Evolutionary conservation across 2,888 invertebrate genomes (phyloP).

Genomic region (Lysandra bellargus): DNA sequence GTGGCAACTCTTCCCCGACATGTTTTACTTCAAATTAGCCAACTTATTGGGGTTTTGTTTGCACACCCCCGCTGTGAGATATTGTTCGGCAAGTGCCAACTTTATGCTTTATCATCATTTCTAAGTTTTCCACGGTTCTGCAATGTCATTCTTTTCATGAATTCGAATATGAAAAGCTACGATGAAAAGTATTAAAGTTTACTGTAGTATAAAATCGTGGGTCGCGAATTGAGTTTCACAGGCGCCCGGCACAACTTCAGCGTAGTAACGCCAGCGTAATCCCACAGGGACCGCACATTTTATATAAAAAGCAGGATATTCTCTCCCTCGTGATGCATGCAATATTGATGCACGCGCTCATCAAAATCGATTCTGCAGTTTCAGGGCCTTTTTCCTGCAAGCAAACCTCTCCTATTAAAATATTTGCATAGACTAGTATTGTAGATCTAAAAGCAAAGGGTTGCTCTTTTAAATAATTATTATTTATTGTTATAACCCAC

Average conservation of each 20-base stretch:
- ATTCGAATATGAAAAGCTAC: background rate
- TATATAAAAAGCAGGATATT: no score
- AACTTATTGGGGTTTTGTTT: constrained; percentile 32
- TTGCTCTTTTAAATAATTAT: no score
- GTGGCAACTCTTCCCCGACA: constrained; percentile 31
- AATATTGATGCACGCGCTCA: no score
- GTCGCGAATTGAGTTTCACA: background rate
- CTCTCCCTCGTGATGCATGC: no score
- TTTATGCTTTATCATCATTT: constrained; percentile 4
- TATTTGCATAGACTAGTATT: no score
- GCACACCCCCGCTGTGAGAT: background rate
- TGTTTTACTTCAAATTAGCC: constrained; percentile 34
- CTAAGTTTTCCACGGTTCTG: background rate
- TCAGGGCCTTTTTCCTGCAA: no score
- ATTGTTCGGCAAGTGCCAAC: background rate
- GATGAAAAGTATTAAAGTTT: background rate
- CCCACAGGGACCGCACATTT: background rate
- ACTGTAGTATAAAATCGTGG: background rate
- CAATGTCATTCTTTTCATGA: constrained; percentile 12
- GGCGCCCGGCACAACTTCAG: background rate
- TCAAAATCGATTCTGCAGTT: no score
- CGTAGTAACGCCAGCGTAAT: background rate
- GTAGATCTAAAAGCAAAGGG: no score
- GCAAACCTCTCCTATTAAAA: no score
- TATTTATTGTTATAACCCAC: no score